A percentile compares a stretch with the other conserved stretches of the same genome.
These are phyloP conservation scores for Corythornis leucogaster DNA, from an alignment of 2,797 vertebrate genomes.

Conservation along the genomic window DNA sequence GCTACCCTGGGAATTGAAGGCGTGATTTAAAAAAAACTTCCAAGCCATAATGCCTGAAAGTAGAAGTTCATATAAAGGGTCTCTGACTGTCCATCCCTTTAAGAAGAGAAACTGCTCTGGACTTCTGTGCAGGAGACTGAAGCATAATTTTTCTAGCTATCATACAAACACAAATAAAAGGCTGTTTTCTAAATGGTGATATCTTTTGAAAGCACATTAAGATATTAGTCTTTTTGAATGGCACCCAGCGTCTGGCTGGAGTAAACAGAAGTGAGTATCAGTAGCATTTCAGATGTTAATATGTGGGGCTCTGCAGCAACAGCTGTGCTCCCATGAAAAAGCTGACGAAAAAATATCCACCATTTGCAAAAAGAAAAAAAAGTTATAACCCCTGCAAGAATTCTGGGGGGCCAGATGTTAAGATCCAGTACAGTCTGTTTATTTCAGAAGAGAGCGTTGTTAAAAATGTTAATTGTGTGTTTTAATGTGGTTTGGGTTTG, in stretches of 20 bases:
- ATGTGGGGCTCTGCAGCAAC: conserved; percentile 14
- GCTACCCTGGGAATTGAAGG: neutral
- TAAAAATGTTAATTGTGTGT: conserved; percentile 58
- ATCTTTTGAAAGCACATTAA: conserved; percentile 42
- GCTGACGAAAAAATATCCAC: neutral
- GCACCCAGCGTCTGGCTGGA: conserved; percentile 15
- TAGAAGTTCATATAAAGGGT: neutral
- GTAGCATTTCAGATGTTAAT: neutral
- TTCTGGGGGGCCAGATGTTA: conserved; percentile 63
- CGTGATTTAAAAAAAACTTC: neutral
- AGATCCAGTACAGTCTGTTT: conserved; percentile 30
- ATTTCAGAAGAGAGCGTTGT: conserved; percentile 44
- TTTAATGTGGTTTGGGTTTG: conserved; percentile 10
- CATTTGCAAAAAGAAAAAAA: conserved; percentile 19
- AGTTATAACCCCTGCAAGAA: conserved; percentile 50
- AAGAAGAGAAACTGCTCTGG: neutral
- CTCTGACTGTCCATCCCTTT: neutral
- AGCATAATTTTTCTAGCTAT: neutral
- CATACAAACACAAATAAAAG: neutral
- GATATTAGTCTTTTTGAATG: conserved; percentile 58
- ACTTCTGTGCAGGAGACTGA: neutral
- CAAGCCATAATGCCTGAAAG: neutral
- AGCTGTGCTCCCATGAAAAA: conserved; percentile 46
- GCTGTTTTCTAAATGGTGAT: neutral
- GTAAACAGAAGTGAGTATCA: conserved; percentile 39